Evolutionary conservation across 1,140 invertebrate species (phyloP).

Genomic region (Panagrolaimus sp.): DNA sequence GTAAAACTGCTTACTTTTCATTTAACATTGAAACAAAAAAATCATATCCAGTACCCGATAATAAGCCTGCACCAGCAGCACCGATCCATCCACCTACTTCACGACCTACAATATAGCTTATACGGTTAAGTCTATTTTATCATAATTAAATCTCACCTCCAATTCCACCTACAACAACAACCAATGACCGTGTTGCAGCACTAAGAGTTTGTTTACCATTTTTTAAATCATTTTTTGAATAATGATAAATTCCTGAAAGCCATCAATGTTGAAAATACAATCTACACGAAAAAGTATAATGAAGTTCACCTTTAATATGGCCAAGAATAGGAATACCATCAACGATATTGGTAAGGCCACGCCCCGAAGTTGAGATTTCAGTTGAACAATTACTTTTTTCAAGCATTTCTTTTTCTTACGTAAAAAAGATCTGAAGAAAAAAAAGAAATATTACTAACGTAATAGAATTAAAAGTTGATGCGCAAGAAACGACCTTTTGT

Average conservation of each 20-base stretch:
- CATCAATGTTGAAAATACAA: neutral
- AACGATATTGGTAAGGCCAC: neutral
- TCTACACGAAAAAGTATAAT: neutral
- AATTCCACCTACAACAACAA: neutral
- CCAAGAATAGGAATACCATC: constrained; percentile 8
- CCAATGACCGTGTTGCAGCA: neutral
- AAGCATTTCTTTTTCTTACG: too few relatives aligned
- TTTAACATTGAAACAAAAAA: constrained; percentile 11
- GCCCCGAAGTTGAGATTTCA: too few relatives aligned
- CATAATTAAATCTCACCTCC: neutral
- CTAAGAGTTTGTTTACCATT: neutral
- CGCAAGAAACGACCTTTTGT: too few relatives aligned
- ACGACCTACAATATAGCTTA: too few relatives aligned
- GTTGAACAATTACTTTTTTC: too few relatives aligned
- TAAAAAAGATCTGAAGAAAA: too few relatives aligned
- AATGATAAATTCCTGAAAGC: neutral
- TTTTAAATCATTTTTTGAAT: neutral
- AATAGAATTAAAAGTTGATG: too few relatives aligned
- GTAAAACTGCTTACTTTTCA: constrained; percentile 11
- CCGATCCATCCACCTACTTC: neutral
- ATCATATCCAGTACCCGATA: neutral
- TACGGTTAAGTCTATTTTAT: too few relatives aligned
- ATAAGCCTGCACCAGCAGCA: constrained; percentile 4
- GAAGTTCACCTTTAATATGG: constrained; percentile 2
- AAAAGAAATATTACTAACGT: too few relatives aligned